Base-by-base conservation (phyloP, 2,797 vertebrate species). In the Eptatretus atami region DNA sequence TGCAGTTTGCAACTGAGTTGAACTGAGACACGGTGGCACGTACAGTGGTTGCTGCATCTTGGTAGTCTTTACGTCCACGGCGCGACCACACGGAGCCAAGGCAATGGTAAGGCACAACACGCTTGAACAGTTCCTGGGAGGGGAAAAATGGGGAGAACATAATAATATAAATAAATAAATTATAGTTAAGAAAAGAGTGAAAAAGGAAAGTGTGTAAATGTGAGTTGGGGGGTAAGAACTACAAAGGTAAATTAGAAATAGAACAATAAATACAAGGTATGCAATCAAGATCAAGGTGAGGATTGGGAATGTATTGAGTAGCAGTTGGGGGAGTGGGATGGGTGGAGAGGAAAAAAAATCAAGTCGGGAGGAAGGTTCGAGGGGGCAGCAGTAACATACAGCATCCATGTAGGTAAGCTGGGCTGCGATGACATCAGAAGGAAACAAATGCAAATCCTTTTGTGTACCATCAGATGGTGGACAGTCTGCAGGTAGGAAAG, bases 41-140 rank as follows among this genome's bases (percentile, higher is more conserved):
- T 67, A 82, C 79, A 1, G 80, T 82, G 13, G 81, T 75, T 6
- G 79, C 78, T 67, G 74, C 68, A 67, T 78, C 77, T 3, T 69
- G 67, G 52, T 79, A 79, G 60, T 78, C 79, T 6, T 81, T 81
- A 69, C 81, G 80, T 71, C 80, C 81, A 14, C 82, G 72, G 64
- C 83, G 81, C 1, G 82, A 84, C 82, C 82, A 86, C 60, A 84
- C 70, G 1, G 80, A 81, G 66, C 82, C 82, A 69, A 84, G 72
- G 69, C 82, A 86, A 67, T 86, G 81, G 68, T 76, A 82, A 2
- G 77, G 75, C 1, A 75, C 71, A 66, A 84, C 79, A 55, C 70
- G 76, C 8, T 66, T 70, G 55, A 84, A 86, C 6, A 86, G 77
- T 53, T 76, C 76, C 82, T 86, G 73, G 53, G 65, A 44, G 11